Conservation (phyloP, 2,113 vertebrate species). For the Sula dactylatra region DNA sequence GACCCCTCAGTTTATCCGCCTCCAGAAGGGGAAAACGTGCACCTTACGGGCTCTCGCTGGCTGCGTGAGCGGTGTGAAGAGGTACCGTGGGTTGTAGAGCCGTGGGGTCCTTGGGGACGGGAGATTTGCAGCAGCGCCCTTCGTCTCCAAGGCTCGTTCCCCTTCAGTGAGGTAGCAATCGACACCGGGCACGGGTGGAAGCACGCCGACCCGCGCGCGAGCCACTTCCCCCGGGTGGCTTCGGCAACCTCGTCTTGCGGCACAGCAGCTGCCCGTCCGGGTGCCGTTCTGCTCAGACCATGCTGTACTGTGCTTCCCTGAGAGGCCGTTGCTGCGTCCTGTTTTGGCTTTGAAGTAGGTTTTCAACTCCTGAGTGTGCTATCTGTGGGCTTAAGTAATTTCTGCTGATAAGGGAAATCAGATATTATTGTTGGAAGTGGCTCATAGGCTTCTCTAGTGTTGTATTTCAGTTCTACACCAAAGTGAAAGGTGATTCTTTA, state of each 20-base stretch:
- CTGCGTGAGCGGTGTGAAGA: rapidly evolving
- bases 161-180: rapidly evolving
- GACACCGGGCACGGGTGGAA: neutral
- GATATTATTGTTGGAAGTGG: neutral
- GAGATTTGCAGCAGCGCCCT: neutral
- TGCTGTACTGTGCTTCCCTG: neutral
- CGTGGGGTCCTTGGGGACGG: neutral
- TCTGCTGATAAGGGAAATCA: neutral
- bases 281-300: rapidly evolving
- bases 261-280: rapidly evolving
- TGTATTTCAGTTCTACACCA: neutral
- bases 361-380: neutral
- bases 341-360: neutral
- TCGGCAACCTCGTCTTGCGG: neutral
- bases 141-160: neutral
- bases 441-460: neutral
- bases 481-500: neutral
- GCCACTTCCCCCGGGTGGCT: neutral
- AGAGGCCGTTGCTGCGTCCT: rapidly evolving
- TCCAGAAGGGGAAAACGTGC: neutral
- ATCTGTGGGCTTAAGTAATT: neutral
- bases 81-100: rapidly evolving
- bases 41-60: rapidly evolving
- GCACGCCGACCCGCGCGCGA: rapidly evolving
- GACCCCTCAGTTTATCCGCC: neutral